Percentiles rank a stretch among this genome's conserved stretches.
Evolutionary conservation across 2,888 invertebrate species (phyloP).

Genomic region (Metalampra italica): DNA sequence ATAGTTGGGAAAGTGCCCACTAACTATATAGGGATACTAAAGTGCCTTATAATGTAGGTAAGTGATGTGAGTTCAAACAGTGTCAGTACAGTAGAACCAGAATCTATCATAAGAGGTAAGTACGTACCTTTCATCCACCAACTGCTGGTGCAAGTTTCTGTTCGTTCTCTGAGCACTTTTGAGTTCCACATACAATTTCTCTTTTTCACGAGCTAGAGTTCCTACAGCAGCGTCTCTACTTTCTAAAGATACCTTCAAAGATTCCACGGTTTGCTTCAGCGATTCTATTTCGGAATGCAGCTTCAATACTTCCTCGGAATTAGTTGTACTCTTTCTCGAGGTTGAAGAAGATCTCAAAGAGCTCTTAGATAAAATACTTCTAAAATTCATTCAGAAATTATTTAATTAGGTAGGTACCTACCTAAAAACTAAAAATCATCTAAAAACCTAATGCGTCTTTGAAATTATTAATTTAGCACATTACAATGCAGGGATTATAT

Average conservation of each 20-base stretch:
- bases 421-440: not conserved
- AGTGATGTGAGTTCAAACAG: no score
- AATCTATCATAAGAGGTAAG: no score
- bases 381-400: constrained; percentile 39
- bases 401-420: no score
- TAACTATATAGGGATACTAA: no score
- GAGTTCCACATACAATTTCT: constrained; percentile 65
- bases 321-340: constrained; percentile 24
- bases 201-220: constrained; percentile 70
- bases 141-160: constrained; percentile 67
- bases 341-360: constrained; percentile 33
- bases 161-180: constrained; percentile 66
- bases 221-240: constrained; percentile 65
- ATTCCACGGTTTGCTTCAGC: constrained; percentile 56
- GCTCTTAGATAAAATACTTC: constrained; percentile 36
- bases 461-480: constrained; percentile 1
- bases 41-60: no score
- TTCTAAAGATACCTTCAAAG: constrained; percentile 62
- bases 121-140: constrained; percentile 68
- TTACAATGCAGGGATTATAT: no score
- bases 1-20: no score
- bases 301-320: constrained; percentile 38
- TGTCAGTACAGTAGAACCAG: no score
- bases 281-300: constrained; percentile 55
- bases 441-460: constrained; percentile 12